These are phyloP conservation scores for Cryptotis parvus DNA, from an alignment of 2,113 vertebrate species.

Conservation along the genomic window DNA sequence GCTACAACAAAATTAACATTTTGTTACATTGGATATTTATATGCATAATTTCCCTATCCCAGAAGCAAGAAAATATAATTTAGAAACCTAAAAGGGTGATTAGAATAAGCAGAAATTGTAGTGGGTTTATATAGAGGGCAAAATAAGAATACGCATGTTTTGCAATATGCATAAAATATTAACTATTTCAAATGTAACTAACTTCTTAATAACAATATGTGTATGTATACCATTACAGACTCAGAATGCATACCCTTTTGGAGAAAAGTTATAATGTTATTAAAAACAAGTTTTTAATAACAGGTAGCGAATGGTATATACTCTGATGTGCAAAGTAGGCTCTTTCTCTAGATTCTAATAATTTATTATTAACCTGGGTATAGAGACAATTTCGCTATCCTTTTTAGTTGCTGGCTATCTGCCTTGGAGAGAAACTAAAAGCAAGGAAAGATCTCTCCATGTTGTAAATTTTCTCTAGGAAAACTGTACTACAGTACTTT, in stretches of 20 bases:
- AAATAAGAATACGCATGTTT: background rate
- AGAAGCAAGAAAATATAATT: conserved; percentile 62
- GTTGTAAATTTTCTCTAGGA: conserved; percentile 8
- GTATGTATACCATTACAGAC: background rate
- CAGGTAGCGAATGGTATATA: conserved; percentile 56
- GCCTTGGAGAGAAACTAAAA: conserved; percentile 9
- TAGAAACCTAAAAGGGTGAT: conserved; percentile 44
- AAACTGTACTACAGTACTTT: conserved; percentile 4
- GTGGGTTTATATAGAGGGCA: background rate
- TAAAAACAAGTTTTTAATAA: conserved; percentile 35
- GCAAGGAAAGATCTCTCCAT: background rate
- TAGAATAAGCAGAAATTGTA: conserved; percentile 12
- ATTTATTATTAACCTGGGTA: conserved; percentile 52
- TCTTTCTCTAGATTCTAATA: conserved; percentile 13
- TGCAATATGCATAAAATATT: background rate
- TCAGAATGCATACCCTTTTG: conserved; percentile 6
- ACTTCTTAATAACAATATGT: background rate
- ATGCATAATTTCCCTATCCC: conserved; percentile 44
- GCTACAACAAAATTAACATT: conserved; percentile 76
- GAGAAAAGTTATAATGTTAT: conserved; percentile 51
- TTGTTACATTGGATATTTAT: conserved; percentile 54
- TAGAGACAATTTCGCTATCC: background rate
- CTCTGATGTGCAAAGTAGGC: background rate
- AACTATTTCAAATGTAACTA: conserved; percentile 27
- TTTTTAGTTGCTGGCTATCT: conserved; percentile 1